Evolutionary conservation across 2,113 vertebrate species (phyloP).

Genomic region (Solenodon paradoxus): DNA sequence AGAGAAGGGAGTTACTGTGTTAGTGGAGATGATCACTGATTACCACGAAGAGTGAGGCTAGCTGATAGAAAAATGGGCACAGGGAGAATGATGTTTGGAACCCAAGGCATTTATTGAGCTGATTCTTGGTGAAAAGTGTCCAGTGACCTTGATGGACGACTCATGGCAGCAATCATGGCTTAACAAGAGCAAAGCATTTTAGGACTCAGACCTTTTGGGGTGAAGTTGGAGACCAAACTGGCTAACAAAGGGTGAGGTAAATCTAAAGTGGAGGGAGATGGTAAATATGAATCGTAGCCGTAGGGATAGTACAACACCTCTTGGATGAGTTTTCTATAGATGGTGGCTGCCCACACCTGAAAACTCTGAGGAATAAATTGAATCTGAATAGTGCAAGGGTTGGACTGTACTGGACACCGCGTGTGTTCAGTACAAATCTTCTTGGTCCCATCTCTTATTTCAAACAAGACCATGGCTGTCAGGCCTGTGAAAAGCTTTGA

Average conservation of each 20-base stretch:
- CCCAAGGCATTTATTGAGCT: neutral
- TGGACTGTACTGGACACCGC: neutral
- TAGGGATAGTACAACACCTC: too few relatives aligned
- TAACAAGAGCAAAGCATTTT: neutral
- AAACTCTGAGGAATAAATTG: neutral
- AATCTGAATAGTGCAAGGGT: neutral
- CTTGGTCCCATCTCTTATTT: neutral
- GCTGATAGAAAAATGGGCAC: neutral
- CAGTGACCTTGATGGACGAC: neutral
- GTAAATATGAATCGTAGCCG: too few relatives aligned
- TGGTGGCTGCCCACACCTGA: neutral
- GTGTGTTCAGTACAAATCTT: neutral
- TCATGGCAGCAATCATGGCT: neutral
- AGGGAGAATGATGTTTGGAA: neutral
- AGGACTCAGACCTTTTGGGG: neutral
- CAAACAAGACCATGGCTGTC: too few relatives aligned
- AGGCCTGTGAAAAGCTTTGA: neutral
- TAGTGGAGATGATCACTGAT: neutral
- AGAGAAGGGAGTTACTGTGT: neutral
- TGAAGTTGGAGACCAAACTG: neutral
- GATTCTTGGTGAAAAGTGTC: neutral
- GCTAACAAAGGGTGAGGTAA: neutral
- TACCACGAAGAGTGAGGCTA: neutral
- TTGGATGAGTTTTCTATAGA: neutral
- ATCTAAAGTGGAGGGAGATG: neutral